phyloP scores from a whole-genome alignment of 2,888 invertebrate species.

The Stramonita haemastoma region DNA sequence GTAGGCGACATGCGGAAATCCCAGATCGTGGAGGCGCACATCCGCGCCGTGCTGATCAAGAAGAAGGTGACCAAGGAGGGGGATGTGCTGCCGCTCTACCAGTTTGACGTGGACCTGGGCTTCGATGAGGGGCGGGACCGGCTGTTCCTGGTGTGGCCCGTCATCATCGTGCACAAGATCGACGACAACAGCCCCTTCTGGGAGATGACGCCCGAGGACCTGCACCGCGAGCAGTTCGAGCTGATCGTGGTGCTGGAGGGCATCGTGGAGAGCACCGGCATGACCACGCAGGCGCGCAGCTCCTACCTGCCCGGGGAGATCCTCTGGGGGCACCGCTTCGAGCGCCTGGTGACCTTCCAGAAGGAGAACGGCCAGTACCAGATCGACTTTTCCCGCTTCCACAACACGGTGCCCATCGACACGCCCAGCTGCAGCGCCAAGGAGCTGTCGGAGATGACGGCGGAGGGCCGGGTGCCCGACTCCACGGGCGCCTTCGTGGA shows the following conservation, averaged over 20 bases:
- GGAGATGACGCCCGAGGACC: constrained; percentile 92
- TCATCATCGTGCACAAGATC: constrained; percentile 96
- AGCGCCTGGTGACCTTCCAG: constrained; percentile 77
- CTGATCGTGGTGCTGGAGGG: constrained; percentile 97
- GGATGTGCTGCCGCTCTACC: constrained; percentile 94
- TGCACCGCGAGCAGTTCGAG: constrained; percentile 94
- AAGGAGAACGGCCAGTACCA: constrained; percentile 77
- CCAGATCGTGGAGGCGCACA: constrained; percentile 98
- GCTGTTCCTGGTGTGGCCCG: constrained; percentile 98
- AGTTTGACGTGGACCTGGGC: constrained; percentile 93
- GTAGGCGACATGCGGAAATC: constrained; percentile 96
- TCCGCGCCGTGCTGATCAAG: constrained; percentile 94
- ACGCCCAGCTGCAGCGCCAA: constrained; percentile 75
- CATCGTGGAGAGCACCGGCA: constrained; percentile 90
- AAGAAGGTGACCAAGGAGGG: constrained; percentile 95
- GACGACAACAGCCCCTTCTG: constrained; percentile 93
- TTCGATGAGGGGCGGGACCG: constrained; percentile 94
- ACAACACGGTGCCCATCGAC: constrained; percentile 75
- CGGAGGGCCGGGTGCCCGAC: constrained; percentile 60
- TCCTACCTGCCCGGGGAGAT: constrained; percentile 79
- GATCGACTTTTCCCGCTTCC: constrained; percentile 77
- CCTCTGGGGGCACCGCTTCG: constrained; percentile 78
- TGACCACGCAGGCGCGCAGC: constrained; percentile 80
- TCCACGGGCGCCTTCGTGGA: constrained; percentile 55
- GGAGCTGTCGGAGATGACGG: constrained; percentile 69